Base-by-base conservation (phyloP, 2,797 vertebrate species). In the Cossypha dichroa region DNA sequence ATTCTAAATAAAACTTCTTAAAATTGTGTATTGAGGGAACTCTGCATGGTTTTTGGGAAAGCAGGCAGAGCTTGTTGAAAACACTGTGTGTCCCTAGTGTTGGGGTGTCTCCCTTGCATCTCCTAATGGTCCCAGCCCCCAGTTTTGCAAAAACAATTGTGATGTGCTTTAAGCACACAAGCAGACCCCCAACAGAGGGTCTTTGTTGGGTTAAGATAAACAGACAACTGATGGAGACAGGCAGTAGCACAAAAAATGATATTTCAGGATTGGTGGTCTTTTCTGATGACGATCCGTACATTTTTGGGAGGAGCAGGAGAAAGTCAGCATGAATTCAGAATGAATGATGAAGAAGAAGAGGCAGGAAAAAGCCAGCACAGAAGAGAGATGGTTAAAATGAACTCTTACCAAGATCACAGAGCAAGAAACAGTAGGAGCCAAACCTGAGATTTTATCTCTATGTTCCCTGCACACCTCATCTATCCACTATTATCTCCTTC, bases 221-320 rank as follows among this genome's bases (percentile, higher is more conserved):
- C 6, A 62, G 49, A 6, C 33, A 75, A 67, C 19, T 25, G 29
- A 31, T 75, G 38, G 33, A 85, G 45, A 46, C 20, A 67, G 20
- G 14, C 46, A 69, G 22, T 6, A 34, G 19, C 15, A 31, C 8
- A 67, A 63, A 76, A 59, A 28, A 25, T 15, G 10, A 1, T 77
- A 52, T 73, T 48, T 84, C 38, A 46, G 52, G 41, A 6, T 54
- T 45, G 34, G 10, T 75, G 33, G 34, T 29, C 29, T 67, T 64
- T 92, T 78, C 22, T 72, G 51, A 36, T 62, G 40, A 45, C 2
- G 4, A 15, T 45, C 22, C 0, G 0, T 19, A n/a, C 5, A 16
- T 59, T 87, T 93, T 79, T 62, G 31, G 34, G 69, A 75, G 56
- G 22, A 86, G 9, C 3, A 12, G 36, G 20, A 66, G 51, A 38